Evolutionary conservation across 2,797 vertebrate species (phyloP).

Genomic region (Anabacerthia variegaticeps): DNA sequence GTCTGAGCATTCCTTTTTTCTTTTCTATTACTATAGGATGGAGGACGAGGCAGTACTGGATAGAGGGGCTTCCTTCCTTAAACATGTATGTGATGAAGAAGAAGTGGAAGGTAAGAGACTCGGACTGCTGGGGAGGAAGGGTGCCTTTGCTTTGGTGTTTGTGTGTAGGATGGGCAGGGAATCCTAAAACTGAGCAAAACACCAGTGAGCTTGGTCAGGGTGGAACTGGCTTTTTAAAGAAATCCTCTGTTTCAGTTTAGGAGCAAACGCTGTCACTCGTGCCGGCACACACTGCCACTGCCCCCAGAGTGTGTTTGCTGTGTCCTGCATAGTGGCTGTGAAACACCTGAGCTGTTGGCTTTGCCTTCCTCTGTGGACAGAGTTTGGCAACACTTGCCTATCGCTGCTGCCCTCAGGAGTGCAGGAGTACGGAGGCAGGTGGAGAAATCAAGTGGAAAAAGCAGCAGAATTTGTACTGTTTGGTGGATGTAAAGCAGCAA

Average conservation of each 20-base stretch:
- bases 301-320: neutral
- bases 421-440: neutral
- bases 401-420: neutral
- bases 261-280: fast-evolving
- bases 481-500: neutral
- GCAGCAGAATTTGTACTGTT: neutral
- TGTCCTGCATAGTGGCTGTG: neutral
- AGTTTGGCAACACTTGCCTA: neutral
- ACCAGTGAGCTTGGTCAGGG: fast-evolving
- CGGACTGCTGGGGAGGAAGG: neutral
- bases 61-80: conserved; percentile 93
- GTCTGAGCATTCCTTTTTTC: conserved; percentile 98
- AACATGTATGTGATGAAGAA: conserved; percentile 93
- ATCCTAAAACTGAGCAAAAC: neutral
- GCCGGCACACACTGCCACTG: fast-evolving
- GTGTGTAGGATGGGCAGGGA: neutral
- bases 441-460: neutral
- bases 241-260: neutral
- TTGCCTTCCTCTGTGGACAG: neutral
- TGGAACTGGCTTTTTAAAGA: neutral
- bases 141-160: neutral
- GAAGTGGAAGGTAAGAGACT: conserved; percentile 91
- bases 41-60: conserved; percentile 98
- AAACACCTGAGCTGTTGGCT: neutral
- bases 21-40: conserved; percentile 99